phyloP scores from a whole-genome alignment of 2,888 invertebrate genomes.

The Eremobia ochroleuca region DNA sequence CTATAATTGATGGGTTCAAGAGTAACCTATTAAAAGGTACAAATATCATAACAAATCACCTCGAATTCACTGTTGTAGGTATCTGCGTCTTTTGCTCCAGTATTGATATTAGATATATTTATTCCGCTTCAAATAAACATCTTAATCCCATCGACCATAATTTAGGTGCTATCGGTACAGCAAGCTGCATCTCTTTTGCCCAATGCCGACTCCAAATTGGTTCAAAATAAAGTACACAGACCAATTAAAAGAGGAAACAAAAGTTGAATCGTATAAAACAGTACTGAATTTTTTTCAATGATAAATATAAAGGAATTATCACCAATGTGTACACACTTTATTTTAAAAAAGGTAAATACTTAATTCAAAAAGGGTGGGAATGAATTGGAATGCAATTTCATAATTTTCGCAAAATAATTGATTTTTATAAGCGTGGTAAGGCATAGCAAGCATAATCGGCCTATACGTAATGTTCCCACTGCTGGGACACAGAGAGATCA shows the following conservation, averaged over 20 bases:
- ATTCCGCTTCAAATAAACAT: conserved; percentile 9
- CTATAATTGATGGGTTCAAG: conserved; percentile 46
- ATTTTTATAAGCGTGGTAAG: not conserved
- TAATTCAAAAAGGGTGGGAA: not conserved
- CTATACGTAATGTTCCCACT: no score
- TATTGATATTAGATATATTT: conserved; percentile 27
- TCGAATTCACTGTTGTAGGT: not conserved
- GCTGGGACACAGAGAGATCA: no score
- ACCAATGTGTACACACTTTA: not conserved
- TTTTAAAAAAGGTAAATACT: not conserved
- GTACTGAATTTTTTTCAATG: not conserved
- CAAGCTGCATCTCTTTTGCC: conserved; percentile 28
- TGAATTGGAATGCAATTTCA: not conserved
- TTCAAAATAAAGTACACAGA: conserved; percentile 24
- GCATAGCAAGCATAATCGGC: no score
- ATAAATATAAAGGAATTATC: not conserved
- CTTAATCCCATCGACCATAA: conserved; percentile 25
- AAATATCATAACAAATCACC: conserved; percentile 37
- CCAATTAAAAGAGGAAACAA: conserved; percentile 21
- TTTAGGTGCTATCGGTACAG: not conserved
- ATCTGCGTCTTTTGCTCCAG: conserved; percentile 10
- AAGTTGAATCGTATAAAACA: not conserved
- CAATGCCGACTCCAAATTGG: conserved; percentile 34
- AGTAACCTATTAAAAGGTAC: conserved; percentile 30
- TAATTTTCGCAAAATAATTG: not conserved